A percentile compares a stretch with the other conserved stretches of the same genome.
These are phyloP conservation scores for Diachasma alloeum DNA, from an alignment of 1,140 invertebrate species.

Conservation along the genomic window DNA sequence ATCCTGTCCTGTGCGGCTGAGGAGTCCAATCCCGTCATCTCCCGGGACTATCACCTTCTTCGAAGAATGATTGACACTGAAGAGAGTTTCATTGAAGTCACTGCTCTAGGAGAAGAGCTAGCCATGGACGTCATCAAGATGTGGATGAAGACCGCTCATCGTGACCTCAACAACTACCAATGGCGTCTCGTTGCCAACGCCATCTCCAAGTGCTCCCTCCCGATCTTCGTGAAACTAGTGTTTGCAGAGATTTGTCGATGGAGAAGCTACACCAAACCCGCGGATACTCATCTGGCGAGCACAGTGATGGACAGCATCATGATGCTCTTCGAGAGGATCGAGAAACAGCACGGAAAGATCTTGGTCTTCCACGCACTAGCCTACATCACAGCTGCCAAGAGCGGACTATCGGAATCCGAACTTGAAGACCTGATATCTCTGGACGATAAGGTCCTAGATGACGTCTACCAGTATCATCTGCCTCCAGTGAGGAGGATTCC, in stretches of 20 bases:
- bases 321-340: slow-evolving; percentile 94
- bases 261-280: slow-evolving; percentile 94
- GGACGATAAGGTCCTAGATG: slow-evolving; percentile 94
- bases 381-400: slow-evolving; percentile 93
- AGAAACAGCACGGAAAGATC: slow-evolving; percentile 92
- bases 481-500: slow-evolving; percentile 95
- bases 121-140: slow-evolving; percentile 93
- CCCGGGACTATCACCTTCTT: slow-evolving; percentile 85
- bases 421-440: slow-evolving; percentile 93
- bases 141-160: slow-evolving; percentile 92
- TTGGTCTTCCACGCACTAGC: slow-evolving; percentile 93
- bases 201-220: slow-evolving; percentile 91
- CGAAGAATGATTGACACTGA: slow-evolving; percentile 89
- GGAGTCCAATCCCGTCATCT: slow-evolving; percentile 85
- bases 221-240: slow-evolving; percentile 97
- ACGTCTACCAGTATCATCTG: slow-evolving; percentile 98
- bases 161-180: slow-evolving; percentile 91
- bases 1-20: slow-evolving; percentile 90
- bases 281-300: slow-evolving; percentile 89
- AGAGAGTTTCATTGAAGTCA: slow-evolving; percentile 93
- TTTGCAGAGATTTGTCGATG: slow-evolving; percentile 96
- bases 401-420: slow-evolving; percentile 92
- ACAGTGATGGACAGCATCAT: slow-evolving; percentile 98
- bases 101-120: slow-evolving; percentile 89
- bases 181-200: slow-evolving; percentile 94